Percentiles rank a stretch among this genome's conserved stretches.
Evolutionary conservation across 2,797 vertebrate species (phyloP).

Genomic region (Danionella dracula): DNA sequence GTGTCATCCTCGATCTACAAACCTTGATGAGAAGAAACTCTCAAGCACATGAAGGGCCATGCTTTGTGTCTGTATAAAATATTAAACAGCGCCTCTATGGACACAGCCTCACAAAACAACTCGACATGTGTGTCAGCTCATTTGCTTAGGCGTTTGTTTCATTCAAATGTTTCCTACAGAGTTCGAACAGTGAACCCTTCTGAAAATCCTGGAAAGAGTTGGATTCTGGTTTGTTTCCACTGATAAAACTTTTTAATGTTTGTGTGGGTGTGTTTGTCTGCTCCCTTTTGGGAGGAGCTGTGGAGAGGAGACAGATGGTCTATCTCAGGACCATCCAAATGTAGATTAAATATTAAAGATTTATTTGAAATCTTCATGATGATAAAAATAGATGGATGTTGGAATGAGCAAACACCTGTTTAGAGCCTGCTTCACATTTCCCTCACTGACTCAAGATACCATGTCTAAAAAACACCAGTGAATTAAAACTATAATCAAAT

Average conservation of each 20-base stretch:
- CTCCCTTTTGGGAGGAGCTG: conserved; percentile 48
- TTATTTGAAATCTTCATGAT: conserved; percentile 64
- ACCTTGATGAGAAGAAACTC: conserved; percentile 48
- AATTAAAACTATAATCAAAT: not conserved
- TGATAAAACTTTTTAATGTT: conserved; percentile 35
- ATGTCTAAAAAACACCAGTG: not conserved
- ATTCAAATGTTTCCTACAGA: not conserved
- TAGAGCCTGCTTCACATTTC: conserved; percentile 7
- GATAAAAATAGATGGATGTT: conserved; percentile 53
- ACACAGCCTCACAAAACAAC: conserved; percentile 26
- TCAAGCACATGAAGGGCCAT: conserved; percentile 58
- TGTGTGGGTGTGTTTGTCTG: conserved; percentile 10
- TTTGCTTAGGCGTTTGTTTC: not conserved
- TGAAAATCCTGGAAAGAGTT: conserved; percentile 4
- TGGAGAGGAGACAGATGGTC: conserved; percentile 62
- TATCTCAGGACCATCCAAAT: conserved; percentile 48
- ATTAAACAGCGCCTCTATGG: conserved; percentile 48
- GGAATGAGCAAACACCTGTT: conserved; percentile 52
- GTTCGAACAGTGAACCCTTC: not conserved
- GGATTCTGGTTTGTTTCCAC: conserved; percentile 29
- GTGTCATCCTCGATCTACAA: conserved; percentile 21
- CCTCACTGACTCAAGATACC: not conserved
- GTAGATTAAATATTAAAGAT: conserved; percentile 61
- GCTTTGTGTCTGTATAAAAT: conserved; percentile 60
- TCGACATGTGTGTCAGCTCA: conserved; percentile 6